phyloP scores from a whole-genome alignment of 2,888 invertebrate genomes.

The Chrysina gloriosa region DNA sequence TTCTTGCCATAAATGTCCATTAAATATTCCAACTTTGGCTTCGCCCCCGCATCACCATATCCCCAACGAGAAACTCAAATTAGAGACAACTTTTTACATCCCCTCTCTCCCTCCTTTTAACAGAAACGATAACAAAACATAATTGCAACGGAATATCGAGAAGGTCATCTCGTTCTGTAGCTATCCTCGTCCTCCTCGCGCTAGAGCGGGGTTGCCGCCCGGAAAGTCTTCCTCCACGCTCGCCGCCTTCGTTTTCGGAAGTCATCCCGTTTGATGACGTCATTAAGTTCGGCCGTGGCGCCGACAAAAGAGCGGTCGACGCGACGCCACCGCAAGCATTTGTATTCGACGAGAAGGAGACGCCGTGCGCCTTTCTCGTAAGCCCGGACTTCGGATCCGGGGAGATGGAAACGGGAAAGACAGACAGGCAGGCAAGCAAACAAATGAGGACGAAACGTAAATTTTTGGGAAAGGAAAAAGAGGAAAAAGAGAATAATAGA shows the following conservation, averaged over 20 bases:
- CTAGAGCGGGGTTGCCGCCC: no score
- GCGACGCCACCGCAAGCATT: constrained; percentile 59
- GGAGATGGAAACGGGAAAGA: background rate
- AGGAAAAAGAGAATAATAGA: background rate
- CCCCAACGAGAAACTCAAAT: no score
- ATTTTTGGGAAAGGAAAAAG: constrained; percentile 1
- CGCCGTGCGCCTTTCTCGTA: background rate
- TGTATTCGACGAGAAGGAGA: constrained; percentile 58
- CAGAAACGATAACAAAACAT: no score
- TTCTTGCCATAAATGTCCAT: no score
- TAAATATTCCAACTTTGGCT: no score
- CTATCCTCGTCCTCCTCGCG: no score
- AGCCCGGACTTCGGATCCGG: no score
- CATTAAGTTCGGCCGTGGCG: constrained; percentile 59
- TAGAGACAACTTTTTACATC: no score
- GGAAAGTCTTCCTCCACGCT: background rate
- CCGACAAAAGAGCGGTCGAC: constrained; percentile 56
- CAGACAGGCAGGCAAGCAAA: background rate
- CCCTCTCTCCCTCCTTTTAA: no score
- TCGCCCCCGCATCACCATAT: no score
- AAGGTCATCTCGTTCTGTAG: no score
- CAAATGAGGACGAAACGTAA: constrained; percentile 11
- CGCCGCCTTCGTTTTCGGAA: constrained; percentile 54
- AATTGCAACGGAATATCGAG: no score
- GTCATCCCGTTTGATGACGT: constrained; percentile 60